Base-by-base conservation (phyloP, 2,113 vertebrate species). In the Platichthys flesus region DNA sequence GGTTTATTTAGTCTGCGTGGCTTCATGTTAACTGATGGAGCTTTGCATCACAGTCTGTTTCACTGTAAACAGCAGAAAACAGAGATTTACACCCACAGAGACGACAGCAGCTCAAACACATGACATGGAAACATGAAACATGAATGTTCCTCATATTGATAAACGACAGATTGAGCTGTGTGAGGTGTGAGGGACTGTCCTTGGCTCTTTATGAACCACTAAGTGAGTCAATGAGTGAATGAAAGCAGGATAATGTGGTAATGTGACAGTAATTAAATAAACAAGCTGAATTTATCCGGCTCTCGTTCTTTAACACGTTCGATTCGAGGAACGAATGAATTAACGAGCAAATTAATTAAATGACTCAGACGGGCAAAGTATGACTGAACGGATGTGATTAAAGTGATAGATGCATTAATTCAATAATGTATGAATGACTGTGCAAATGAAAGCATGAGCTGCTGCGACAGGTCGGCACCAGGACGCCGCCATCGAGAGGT, bases 21-120 rank as follows among this genome's bases (percentile, higher is more conserved):
- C 82, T 65, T 28, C 75, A 74, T 74, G 55, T 24, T 79, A 67
- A 79, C 60, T 76, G 85, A 87, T 63, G 79, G 75, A 45, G 79
- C 68, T 71, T 78, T 54, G 81, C 47, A 2, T 49, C 23, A 40
- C 72, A 9, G 68, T 55, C 82, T 82, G 76, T 82, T 74, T 55
- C 7, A 45, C 81, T 57, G 57, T 59, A 66, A 86, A 76, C 61
- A 6, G 49, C 71, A 68, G 64, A 69, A 54, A 28, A 60, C 37
- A 13, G 31, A 45, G 52, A 7, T 35, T 56, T 13, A 37, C 73
- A 23, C 51, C 16, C 40, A 26, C 55, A 63, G 54, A 64, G 2
- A 55, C 31, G 70, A 81, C 55, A 23, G 51, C 61, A 26, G 16
- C 3, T 63, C 6, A 28, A 28, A 28, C 28, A 2, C 7, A 31